Evolutionary conservation across 2,797 vertebrate species (phyloP), one percentile per base, ranked within the genome.

Genomic region (Sebastes flavidus): DNA sequence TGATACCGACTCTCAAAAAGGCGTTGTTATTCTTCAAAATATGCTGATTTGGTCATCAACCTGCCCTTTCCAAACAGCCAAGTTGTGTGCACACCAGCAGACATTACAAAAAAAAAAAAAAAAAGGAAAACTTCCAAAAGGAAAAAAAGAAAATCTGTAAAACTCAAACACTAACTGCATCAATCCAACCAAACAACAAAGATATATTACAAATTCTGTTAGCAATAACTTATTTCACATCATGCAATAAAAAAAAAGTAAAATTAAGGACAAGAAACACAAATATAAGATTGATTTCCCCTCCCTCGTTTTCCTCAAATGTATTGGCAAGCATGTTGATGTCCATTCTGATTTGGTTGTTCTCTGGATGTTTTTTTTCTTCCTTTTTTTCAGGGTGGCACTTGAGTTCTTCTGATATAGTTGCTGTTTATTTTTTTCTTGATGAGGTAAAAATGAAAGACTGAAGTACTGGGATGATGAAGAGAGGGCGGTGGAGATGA

Each of bases 221-320:
- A 98, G 97, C 97, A 99, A 99, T 99, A 99, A 99, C 96, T 99
- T 99, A 99, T 96, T 96, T 97, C 96, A 97, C 95, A 97, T 95
- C 97, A 99, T 99, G 97, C 98, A 98, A 97, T 97, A 86, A 91
- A 97, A 97, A 87, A 96, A 87, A 96, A 96, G 94, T 78, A 86
- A 93, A 97, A 95, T 95, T 76, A 93, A 91, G 81, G 96, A 97
- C 95, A 97, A 96, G 92, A 96, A 96, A 96, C 94, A 96, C 87
- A 93, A 91, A 91, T 65, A 88, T 69, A 88, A 83, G 88, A 86
- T 86, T 75, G 58, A 85, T 83, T 72, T 75, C 56, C 78, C 79
- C 78, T 66, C 74, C 63, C 68, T 78, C 24, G 3, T 93, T 94
- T 95, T 95, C 93, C 95, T 95, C 91, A 94, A 93, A 95, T 90